Base-by-base conservation (phyloP, 2,797 vertebrate species). In the Distichodus sexfasciatus region DNA sequence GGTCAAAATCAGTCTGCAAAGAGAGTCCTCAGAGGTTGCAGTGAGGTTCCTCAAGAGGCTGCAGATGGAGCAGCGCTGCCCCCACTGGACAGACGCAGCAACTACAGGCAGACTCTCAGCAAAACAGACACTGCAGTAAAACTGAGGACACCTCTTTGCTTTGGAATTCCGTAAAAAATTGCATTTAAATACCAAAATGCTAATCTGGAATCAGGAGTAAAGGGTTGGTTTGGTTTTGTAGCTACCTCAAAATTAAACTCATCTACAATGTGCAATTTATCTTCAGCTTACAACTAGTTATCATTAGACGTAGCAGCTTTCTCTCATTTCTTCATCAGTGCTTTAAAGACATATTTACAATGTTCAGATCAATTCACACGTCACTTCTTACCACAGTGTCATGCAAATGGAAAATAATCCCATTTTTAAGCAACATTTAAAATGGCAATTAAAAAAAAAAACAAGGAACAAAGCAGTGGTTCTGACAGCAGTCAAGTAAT, bases 61-160 rank as follows among this genome's bases (percentile, higher is more conserved):
- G 19, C 24, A 38, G 26, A 58, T 19, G 50, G 54, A 9, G 48
- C 46, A 36, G 9, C 29, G 54, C 44, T 28, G 54, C 76, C 62
- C 63, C 75, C 38, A 23, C 69, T 71, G 78, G 79, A 59, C 8
- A 43, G 43, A 23, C 11, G 5, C 11, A 9, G 55, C 23, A 72
- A 67, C 17, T 44, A 29, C 71, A 65, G n/a, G 6, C 15, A 33
- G 53, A 24, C 51, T 36, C 2, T 40, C 11, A 36, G 28, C 57
- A 60, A 24, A 2, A 47, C 9, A 53, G 24, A 38, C 61, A 71
- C 71, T 72, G 74, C 78, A 80, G 69, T 64, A 74, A 66, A 57
- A 29, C 26, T 9, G 10, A 36, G 48, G 15, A 23, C 36, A 50
- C 9, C 23, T 19, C 61, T 1, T 26, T 47, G 36, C 23, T 19